Conservation (phyloP, 2,888 invertebrate genomes). For the Craniophora ligustri region DNA sequence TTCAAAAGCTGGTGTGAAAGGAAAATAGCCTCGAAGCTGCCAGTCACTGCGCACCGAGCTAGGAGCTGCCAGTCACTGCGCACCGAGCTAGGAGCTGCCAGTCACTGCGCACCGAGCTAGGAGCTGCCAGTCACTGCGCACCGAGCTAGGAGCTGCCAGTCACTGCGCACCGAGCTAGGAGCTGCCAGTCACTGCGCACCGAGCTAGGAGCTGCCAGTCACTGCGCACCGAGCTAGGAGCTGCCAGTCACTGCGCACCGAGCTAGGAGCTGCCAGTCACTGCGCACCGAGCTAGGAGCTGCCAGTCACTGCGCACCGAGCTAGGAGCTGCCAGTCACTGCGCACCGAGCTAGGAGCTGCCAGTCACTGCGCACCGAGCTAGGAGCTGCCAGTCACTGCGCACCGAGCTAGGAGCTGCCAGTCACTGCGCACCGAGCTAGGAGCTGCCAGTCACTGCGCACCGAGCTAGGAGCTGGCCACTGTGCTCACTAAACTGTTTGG, state of each 20-base stretch:
- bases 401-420: background rate
- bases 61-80: conserved; percentile 16
- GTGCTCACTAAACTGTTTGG: conserved; percentile 17
- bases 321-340: conserved; percentile 19
- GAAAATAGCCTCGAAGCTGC: conserved; percentile 8
- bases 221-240: background rate
- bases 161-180: conserved; percentile 1
- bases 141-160: conserved; percentile 16
- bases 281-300: background rate
- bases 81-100: conserved; percentile 6
- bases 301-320: no score
- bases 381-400: conserved; percentile 20
- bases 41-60: conserved; percentile 8
- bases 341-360: background rate
- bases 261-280: conserved; percentile 22
- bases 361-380: no score
- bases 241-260: no score
- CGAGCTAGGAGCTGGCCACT: background rate
- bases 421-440: no score
- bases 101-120: conserved; percentile 6
- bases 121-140: no score
- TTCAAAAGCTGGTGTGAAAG: conserved; percentile 12
- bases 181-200: no score
- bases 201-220: conserved; percentile 24
- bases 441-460: conserved; percentile 20